phyloP scores from a whole-genome alignment of 2,797 vertebrate species.

The Percopsis omiscomaycus region DNA sequence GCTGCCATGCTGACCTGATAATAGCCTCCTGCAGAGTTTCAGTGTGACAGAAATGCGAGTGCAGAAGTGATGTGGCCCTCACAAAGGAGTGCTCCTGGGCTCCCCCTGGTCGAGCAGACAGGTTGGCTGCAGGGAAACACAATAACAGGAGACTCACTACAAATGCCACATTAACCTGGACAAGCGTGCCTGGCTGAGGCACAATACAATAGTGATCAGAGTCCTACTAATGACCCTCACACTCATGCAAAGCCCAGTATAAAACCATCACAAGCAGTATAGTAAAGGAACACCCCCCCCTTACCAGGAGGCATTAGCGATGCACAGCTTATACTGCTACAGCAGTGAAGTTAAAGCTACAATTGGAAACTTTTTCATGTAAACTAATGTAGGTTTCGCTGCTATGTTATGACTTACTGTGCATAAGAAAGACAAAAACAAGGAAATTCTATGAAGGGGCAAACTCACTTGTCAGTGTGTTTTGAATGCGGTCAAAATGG shows the following conservation, averaged over 20 bases:
- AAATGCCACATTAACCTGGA: constrained; percentile 48
- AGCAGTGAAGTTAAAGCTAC: constrained; percentile 30
- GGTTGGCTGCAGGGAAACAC: constrained; percentile 82
- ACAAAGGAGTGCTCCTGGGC: constrained; percentile 84
- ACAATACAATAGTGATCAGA: constrained; percentile 55
- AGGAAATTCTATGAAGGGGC: no score
- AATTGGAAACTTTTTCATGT: constrained; percentile 12
- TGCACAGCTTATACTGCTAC: constrained; percentile 20
- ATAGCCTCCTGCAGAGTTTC: constrained; percentile 86
- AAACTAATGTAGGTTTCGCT: no score
- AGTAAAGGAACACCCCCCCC: not conserved
- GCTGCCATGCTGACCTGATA: constrained; percentile 81
- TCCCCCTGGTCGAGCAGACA: constrained; percentile 74
- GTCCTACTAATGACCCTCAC: constrained; percentile 44
- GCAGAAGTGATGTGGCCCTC: constrained; percentile 84
- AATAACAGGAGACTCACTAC: constrained; percentile 43
- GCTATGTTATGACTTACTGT: not conserved
- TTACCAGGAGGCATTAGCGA: constrained; percentile 2
- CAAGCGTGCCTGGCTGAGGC: constrained; percentile 29
- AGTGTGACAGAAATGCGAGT: constrained; percentile 84
- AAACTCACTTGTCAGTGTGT: constrained; percentile 82
- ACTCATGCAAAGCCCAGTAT: constrained; percentile 49
- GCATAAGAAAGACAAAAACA: not conserved
- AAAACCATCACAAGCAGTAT: constrained; percentile 5
- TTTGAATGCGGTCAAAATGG: constrained; percentile 89